Percentiles rank a stretch among this genome's conserved stretches.
phyloP scores from a whole-genome alignment of 2,113 vertebrate genomes.

The Oncorhynchus clarkii region DNA sequence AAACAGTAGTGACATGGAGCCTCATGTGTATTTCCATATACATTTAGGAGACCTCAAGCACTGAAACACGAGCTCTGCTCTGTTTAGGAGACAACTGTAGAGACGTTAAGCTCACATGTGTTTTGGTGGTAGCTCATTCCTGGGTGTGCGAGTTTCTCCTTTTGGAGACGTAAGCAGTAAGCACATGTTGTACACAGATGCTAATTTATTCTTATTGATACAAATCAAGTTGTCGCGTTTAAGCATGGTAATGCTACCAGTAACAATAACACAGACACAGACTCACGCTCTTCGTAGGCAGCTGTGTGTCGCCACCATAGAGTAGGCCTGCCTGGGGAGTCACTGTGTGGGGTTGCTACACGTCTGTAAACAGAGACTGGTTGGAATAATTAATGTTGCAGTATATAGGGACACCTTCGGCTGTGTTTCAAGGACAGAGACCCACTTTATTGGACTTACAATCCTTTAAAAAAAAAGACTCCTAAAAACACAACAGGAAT shows the following conservation, averaged over 20 bases:
- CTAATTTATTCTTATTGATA: constrained; percentile 65
- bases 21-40: constrained; percentile 77
- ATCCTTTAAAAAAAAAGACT: too few species aligned
- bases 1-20: constrained; percentile 76
- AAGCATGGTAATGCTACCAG: constrained; percentile 62
- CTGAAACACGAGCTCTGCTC: constrained; percentile 67
- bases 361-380: constrained; percentile 52
- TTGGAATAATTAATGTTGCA: constrained; percentile 21
- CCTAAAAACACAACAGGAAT: too few species aligned
- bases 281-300: constrained; percentile 4
- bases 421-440: too few species aligned
- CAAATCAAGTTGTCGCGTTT: constrained; percentile 59
- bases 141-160: constrained; percentile 13
- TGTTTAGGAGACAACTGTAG: constrained; percentile 63
- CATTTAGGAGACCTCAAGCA: constrained; percentile 68
- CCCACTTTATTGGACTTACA: too few species aligned
- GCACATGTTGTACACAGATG: constrained; percentile 53
- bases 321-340: constrained; percentile 27
- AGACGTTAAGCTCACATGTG: constrained; percentile 42
- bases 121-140: constrained; percentile 33
- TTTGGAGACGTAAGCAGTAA: constrained; percentile 35
- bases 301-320: constrained; percentile 37
- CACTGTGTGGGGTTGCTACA: neutral
- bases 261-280: constrained; percentile 56
- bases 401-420: constrained; percentile 21